These are phyloP conservation scores for Calosoma granatense DNA, from an alignment of 1,140 invertebrate species.

Conservation along the genomic window DNA sequence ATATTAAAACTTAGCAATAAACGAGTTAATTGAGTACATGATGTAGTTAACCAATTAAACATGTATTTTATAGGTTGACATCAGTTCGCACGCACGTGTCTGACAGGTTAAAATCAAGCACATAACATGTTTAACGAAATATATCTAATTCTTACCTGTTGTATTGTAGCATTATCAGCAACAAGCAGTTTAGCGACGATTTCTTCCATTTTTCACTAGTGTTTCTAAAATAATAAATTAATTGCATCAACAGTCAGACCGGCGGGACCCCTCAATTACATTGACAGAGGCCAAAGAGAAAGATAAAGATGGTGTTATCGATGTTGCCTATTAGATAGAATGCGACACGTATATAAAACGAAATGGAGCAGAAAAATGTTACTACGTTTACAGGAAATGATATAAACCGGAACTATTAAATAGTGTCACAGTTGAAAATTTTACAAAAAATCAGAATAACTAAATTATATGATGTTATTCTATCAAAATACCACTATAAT, in stretches of 20 bases:
- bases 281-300: background rate
- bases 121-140: background rate
- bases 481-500: no score
- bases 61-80: background rate
- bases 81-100: background rate
- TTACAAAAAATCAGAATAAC: no score
- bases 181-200: constrained; percentile 28
- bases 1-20: background rate
- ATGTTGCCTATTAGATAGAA: no score
- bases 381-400: background rate
- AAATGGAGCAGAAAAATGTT: background rate
- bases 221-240: background rate
- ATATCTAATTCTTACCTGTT: constrained; percentile 32
- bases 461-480: no score
- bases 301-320: background rate
- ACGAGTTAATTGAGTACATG: background rate
- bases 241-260: background rate
- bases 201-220: constrained; percentile 19
- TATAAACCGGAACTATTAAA: no score
- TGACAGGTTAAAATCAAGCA: background rate
- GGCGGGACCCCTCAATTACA: background rate
- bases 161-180: constrained; percentile 32
- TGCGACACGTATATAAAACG: no score
- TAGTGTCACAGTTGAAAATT: no score
- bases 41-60: background rate